Base-by-base conservation (phyloP, 2,797 vertebrate genomes). In the Phrynocephalus guinanensis region DNA sequence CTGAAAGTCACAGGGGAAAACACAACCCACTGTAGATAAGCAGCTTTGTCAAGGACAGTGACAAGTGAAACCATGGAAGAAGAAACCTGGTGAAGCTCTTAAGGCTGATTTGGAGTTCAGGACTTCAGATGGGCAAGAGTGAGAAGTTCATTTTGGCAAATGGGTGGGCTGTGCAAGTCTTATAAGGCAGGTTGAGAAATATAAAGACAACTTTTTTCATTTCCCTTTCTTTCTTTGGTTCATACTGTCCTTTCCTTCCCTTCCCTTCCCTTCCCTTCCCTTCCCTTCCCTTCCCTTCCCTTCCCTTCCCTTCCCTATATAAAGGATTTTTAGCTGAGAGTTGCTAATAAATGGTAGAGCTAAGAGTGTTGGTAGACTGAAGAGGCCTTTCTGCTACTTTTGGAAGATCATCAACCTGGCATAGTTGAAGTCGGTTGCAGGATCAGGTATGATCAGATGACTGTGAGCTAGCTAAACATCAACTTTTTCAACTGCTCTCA, bases 41-140 rank as follows among this genome's bases (percentile, higher is more conserved):
- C 30, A 52, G 11, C n/a, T 48, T 44, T 30, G 30, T 30, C 66
- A 87, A 83, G 30, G 26, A 78, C 18, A 70, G 30, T 24, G 30
- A 70, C 78, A 16, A 83, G 73, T 63, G 33, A 66, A 79, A n/a
- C 76, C 66, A 30, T 48, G 16, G 33, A 86, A 86, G 33, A 80
- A 80, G 48, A 72, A 80, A 50, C 76, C 76, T 44, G n/a, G 24
- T 70, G 71, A 83, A 70, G 67, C 84, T 16, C 24, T 44, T 15
- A 30, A 38, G 38, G 11, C 63, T 82, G 70, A 20, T 15, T 26
- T 15, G n/a, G 11, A 22, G 22, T 81, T 86, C 50, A 78, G 26
- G 30, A 78, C 26, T 80, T 86, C 30, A 73, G 38, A 87, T 79
- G 18, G 28, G 33, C 44, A 88, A 77, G 67, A 70, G 63, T 6